phyloP scores from a whole-genome alignment of 1,140 invertebrate genomes.

The Chlorops oryzae region DNA sequence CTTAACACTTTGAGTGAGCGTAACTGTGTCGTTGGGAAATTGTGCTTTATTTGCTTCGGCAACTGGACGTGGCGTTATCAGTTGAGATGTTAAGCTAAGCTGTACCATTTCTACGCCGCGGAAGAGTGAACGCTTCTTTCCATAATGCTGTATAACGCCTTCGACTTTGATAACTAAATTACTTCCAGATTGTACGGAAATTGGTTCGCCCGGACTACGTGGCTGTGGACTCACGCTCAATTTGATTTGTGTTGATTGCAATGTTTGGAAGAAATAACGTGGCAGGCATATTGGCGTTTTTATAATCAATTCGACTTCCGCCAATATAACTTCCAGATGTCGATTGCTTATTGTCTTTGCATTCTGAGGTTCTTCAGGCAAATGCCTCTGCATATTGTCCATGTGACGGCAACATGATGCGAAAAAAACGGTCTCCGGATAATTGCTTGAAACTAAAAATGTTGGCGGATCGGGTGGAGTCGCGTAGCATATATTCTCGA shows the following conservation, averaged over 20 bases:
- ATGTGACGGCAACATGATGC: slow-evolving; percentile 33
- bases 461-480: slow-evolving; percentile 40
- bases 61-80: slow-evolving; percentile 51
- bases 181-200: slow-evolving; percentile 68
- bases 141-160: slow-evolving; percentile 71
- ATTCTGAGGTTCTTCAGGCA: slow-evolving; percentile 34
- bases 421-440: slow-evolving; percentile 42
- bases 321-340: slow-evolving; percentile 40
- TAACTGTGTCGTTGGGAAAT: slow-evolving; percentile 49
- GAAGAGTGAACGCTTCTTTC: slow-evolving; percentile 58
- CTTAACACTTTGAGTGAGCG: slow-evolving; percentile 60
- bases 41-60: slow-evolving; percentile 39
- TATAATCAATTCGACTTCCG: slow-evolving; percentile 41
- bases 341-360: slow-evolving; percentile 41
- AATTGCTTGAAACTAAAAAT: slow-evolving; percentile 34
- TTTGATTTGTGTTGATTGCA: slow-evolving; percentile 76
- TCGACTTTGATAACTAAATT: slow-evolving; percentile 81
- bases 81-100: slow-evolving; percentile 62
- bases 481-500: slow-evolving; percentile 41
- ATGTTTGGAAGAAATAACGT: slow-evolving; percentile 80
- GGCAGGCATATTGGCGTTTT: slow-evolving; percentile 52
- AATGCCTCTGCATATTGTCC: slow-evolving; percentile 34
- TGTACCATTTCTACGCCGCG: slow-evolving; percentile 64
- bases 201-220: slow-evolving; percentile 65
- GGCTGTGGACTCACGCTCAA: slow-evolving; percentile 80